Base-by-base conservation (phyloP, 2,113 vertebrate genomes). In the Zootoca vivipara region DNA sequence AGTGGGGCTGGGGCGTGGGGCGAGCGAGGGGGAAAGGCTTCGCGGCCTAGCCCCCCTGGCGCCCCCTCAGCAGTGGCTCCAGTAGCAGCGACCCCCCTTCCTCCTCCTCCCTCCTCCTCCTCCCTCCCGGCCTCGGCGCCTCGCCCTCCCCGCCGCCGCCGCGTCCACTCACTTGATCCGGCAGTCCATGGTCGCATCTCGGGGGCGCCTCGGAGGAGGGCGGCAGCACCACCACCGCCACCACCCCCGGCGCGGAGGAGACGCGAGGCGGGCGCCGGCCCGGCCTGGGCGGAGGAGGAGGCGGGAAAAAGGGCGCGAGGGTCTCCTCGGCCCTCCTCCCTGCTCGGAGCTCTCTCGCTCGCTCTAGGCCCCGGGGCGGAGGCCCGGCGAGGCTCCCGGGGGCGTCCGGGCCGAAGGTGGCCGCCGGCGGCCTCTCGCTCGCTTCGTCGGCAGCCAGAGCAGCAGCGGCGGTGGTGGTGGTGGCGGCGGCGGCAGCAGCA, bases 161-260 rank as follows among this genome's bases (percentile, higher is more conserved):
- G 5, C 18, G 1, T 22, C 18, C 86, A 90, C 98, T 98, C 97
- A 98, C 98, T 97, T 98, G 96, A 97, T 96, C 95, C 98, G 97
- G 97, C 97, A 95, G 96, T 98, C 98, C 98, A 98, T 98, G 96
- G 94, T 97, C 92, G 93, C 98, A 98, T 98, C 96, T 96, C 98
- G 96, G 70, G 40, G 67, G 70, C 28, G 42, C 92, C 96, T 93
- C 95, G 94, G 90, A 85, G 92, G 89, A 95, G 93, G 87, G 94
- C 85, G 92, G 74, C 88, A 85, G 85, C 79, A 90, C 89, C 90
- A 90, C 13, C 2, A 15, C 28, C 46, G 3, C 4, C 28, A n/a
- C 86, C 91, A 72, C 77, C 75, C 87, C 46, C 58, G 82, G 83
- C 58, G 78, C 65, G n/a, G 30, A 90, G 38, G n/a, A 70, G 67